Base-by-base conservation (phyloP, 2,797 vertebrate species). In the Coccyzus lansbergi region DNA sequence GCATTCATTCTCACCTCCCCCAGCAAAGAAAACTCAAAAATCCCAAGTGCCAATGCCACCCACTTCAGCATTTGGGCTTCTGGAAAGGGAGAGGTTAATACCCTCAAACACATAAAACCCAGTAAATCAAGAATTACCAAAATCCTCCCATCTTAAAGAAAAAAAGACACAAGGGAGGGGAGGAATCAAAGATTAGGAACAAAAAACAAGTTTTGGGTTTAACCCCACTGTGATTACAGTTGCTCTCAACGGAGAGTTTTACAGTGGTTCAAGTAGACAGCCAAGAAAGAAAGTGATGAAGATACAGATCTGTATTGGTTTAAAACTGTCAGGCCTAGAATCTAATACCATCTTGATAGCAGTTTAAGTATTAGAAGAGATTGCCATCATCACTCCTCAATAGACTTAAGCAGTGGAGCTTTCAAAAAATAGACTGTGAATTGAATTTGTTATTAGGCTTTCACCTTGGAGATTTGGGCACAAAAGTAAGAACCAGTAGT, bases 341-440 rank as follows among this genome's bases (percentile, higher is more conserved):
- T 93, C 55, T 92, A 96, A 94, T 86, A 97, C 76, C 84, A 95
- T 69, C 91, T 96, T 95, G 96, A 92, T 64, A 96, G 83, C 48
- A 91, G 71, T 95, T 97, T 96, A 95, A 97, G 94, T 70, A 86
- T 82, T 75, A 78, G 70, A 96, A 96, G 82, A 96, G 76, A 96
- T 63, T 95, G 72, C 44, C 70, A 93, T 96, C 93, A 44, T 83
- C 12, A 53, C 78, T 92, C 70, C 65, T 95, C 91, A 68, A 88
- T 7, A 91, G 75, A 71, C 83, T 96, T 75, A 95, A 92, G 49
- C 79, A 96, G 94, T 85, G 83, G 72, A 94, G 81, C 87, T 93
- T 93, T 86, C 80, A 68, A 78, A 89, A 86, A 93, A 89, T 11
- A 94, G 71, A 91, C 17, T 77, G 87, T n/a, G n/a, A 95, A 93